Base-by-base conservation (phyloP, 2,113 vertebrate species). In the Emydocephalus ijimae region DNA sequence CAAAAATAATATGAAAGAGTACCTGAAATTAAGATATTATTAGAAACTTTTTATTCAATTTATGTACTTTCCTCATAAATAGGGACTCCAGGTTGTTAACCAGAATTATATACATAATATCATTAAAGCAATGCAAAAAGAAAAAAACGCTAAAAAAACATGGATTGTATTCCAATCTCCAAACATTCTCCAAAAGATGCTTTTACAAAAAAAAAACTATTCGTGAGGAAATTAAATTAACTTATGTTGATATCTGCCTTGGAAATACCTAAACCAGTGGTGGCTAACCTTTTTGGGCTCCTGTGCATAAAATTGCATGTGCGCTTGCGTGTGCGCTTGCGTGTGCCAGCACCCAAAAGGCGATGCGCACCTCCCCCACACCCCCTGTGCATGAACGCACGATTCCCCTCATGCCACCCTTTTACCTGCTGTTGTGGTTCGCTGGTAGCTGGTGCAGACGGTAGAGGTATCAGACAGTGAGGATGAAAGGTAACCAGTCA, bases 321-420 rank as follows among this genome's bases (percentile, higher is more conserved):
- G 48, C 1, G 48, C 7, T 50, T 9, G 7, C 7, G 8, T 50
- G 48, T 9, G 48, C 0, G 48, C 1, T 1, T 8, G 8, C 8
- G 48, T 1, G 8, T 50, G 48, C 48, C 48, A 50, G 48, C 48
- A 50, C 48, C 48, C 48, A 50, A 50, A 50, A 50, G 48, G 8
- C 48, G 7, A 50, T 50, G 7, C 8, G 8, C 48, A 8, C 48
- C 48, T 50, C 1, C 48, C 48, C 8, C 48, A 9, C 8, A 7
- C 8, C 48, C 48, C 8, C 8, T 50, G 8, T 50, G 48, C 48
- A 50, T 50, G 48, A 8, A 1, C 8, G 8, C 8, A 9, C 48
- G 48, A 50, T 50, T 50, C 8, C 8, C 8, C 8, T 50, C 48
- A 9, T 50, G 48, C 48, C 48, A 9, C 48, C 48, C 48, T 50